Conservation (phyloP, 2,113 vertebrate genomes). For the Cygnus buccinator region DNA sequence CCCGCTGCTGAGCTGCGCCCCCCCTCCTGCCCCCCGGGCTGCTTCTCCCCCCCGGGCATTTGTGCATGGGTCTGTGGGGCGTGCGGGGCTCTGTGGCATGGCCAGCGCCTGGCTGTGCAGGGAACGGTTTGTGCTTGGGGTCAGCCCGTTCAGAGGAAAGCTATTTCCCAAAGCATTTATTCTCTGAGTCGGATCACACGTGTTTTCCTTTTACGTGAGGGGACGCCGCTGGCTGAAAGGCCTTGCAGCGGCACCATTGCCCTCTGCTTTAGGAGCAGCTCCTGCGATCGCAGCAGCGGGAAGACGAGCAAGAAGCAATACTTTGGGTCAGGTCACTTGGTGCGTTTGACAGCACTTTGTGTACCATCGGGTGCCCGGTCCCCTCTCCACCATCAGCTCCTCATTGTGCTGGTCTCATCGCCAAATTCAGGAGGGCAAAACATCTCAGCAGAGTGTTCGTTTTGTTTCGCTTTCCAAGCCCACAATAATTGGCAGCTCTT, state of each 20-base stretch:
- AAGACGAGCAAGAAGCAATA: neutral
- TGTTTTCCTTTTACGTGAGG: fast-evolving
- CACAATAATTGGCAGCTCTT: neutral
- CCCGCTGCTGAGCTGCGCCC: fast-evolving
- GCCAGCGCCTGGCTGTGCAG: neutral
- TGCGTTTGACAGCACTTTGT: neutral
- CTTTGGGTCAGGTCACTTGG: neutral
- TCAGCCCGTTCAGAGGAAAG: neutral
- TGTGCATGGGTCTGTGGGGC: neutral
- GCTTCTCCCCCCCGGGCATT: no score
- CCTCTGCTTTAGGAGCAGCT: neutral
- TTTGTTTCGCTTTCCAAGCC: neutral
- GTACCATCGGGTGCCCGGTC: neutral
- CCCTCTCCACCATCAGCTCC: neutral
- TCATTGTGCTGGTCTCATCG: neutral
- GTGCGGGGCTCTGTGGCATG: neutral
- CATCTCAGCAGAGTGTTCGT: neutral
- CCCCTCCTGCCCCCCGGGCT: fast-evolving
- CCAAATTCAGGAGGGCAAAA: neutral
- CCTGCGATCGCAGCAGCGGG: neutral
- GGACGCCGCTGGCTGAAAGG: neutral
- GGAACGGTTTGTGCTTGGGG: neutral
- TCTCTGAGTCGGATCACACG: neutral
- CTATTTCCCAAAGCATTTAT: neutral
- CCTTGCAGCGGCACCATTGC: fast-evolving